Percentiles rank a stretch among this genome's conserved stretches.
These are phyloP conservation scores for Habroteleia sp. DNA, from an alignment of 2,888 invertebrate species.

Conservation along the genomic window DNA sequence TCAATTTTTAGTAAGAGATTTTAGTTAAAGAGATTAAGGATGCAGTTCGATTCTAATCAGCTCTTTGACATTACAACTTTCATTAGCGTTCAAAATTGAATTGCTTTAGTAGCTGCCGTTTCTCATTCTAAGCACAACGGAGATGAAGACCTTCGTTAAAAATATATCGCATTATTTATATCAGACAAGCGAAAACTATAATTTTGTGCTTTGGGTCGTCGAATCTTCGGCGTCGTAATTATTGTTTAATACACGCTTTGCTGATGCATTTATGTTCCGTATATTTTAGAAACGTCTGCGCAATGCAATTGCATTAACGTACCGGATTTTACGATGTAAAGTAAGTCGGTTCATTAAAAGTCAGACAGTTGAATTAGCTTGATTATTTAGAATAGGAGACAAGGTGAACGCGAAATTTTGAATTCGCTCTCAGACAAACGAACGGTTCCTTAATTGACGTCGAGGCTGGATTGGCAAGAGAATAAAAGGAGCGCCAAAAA, in stretches of 20 bases:
- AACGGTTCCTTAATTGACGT: conserved; percentile 58
- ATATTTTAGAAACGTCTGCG: conserved; percentile 12
- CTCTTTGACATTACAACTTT: too few species aligned
- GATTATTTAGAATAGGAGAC: conserved; percentile 48
- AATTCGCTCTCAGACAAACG: conserved; percentile 35
- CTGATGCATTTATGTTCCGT: conserved; percentile 16
- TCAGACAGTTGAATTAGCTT: conserved; percentile 59
- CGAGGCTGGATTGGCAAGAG: neutral
- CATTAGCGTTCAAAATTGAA: too few species aligned
- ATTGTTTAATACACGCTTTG: conserved; percentile 24
- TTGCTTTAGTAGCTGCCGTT: too few species aligned
- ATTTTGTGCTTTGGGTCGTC: neutral
- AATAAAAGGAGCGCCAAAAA: conserved; percentile 20
- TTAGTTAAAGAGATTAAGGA: too few species aligned
- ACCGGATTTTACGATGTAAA: conserved; percentile 43
- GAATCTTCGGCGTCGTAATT: conserved; percentile 11
- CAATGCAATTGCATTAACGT: conserved; percentile 53
- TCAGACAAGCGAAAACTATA: conserved; percentile 1
- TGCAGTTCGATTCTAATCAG: too few species aligned
- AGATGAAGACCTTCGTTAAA: too few species aligned
- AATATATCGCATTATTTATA: neutral
- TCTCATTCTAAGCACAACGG: too few species aligned
- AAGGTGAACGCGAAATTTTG: conserved; percentile 38
- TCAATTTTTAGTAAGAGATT: too few species aligned
- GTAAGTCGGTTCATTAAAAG: conserved; percentile 57